Conservation (phyloP, 2,797 vertebrate species). For the Peromyscus eremicus region DNA sequence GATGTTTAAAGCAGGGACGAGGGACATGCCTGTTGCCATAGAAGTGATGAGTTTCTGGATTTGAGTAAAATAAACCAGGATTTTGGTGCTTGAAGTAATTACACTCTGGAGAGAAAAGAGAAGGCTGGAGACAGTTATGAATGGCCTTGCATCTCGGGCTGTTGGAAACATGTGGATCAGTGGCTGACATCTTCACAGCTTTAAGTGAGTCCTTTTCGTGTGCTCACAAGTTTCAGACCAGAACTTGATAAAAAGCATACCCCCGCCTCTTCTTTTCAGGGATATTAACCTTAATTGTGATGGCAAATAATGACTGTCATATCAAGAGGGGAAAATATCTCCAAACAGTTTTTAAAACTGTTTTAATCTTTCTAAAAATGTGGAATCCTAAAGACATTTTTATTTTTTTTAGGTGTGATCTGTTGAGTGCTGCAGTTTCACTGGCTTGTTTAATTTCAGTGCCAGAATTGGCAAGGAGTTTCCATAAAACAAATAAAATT, state of each 20-base stretch:
- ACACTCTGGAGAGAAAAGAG: slow-evolving; percentile 88
- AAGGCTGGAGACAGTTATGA: slow-evolving; percentile 90
- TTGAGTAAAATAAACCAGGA: slow-evolving; percentile 90
- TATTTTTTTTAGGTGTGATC: slow-evolving; percentile 85
- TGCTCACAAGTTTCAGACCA: slow-evolving; percentile 75
- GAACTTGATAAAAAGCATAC: slow-evolving; percentile 80
- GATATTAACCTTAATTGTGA: slow-evolving; percentile 70
- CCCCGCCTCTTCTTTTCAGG: background rate
- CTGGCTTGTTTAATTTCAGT: slow-evolving; percentile 87
- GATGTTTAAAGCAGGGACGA: slow-evolving; percentile 83
- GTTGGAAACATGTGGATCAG: slow-evolving; percentile 89
- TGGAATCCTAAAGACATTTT: slow-evolving; percentile 73
- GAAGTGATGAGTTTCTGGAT: slow-evolving; percentile 88
- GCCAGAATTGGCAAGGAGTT: slow-evolving; percentile 87
- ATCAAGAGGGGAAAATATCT: slow-evolving; percentile 70
- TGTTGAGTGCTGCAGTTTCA: slow-evolving; percentile 88
- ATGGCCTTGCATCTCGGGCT: slow-evolving; percentile 86
- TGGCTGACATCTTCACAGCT: slow-evolving; percentile 88
- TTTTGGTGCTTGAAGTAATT: slow-evolving; percentile 91
- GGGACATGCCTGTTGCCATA: slow-evolving; percentile 86
- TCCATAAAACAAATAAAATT: slow-evolving; percentile 90
- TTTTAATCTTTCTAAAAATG: slow-evolving; percentile 85
- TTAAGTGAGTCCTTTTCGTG: slow-evolving; percentile 82
- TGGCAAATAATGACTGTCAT: slow-evolving; percentile 69
- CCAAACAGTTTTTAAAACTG: slow-evolving; percentile 81